Evolutionary conservation across 2,797 vertebrate genomes (phyloP), one percentile per base, ranked within the genome.

Genomic region (Bucorvus abyssinicus): DNA sequence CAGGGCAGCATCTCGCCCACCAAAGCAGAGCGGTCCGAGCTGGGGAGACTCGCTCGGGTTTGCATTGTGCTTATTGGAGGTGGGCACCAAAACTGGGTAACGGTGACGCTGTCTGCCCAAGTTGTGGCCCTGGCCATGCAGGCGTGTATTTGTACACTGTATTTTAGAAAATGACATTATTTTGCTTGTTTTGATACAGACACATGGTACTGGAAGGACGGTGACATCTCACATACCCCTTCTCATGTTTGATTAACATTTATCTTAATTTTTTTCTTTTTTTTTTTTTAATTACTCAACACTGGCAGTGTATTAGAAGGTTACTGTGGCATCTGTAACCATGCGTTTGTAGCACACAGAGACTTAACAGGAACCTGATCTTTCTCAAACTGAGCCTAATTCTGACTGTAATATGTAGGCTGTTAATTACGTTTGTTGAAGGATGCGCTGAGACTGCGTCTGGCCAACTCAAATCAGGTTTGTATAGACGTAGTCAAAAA

Each of bases 181-280:
- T 82, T 21, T 4, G 19, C 91, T 89, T 86, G 56, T 74, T 69
- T 93, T 87, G 65, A 44, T 96, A 67, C 94, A 95, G 88, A 80
- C 87, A 84, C 65, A 42, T 36, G 65, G 91, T 91, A 68, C 84
- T 89, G 91, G 32, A 45, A 92, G 88, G 84, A 49, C 94, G 83
- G 0, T 89, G 94, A 80, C 86, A 85, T 92, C 94, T 96, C 57
- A 67, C 83, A 14, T 93, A 77, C 91, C 92, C 61, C 65, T 94
- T 96, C 95, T 97, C 78, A 32, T 91, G 81, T 94, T 97, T 96
- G 94, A 96, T 98, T 98, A 97, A 91, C 77, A 49, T 93, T 94
- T 97, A 90, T 95, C 65, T 86, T 97, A 95, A 94, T 90, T 84
- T 71, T 89, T 93, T 93, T 73, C 89, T 44, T 90, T 84, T 71